Conservation (phyloP, 2,797 vertebrate genomes). For the Manis crassicaudata region DNA sequence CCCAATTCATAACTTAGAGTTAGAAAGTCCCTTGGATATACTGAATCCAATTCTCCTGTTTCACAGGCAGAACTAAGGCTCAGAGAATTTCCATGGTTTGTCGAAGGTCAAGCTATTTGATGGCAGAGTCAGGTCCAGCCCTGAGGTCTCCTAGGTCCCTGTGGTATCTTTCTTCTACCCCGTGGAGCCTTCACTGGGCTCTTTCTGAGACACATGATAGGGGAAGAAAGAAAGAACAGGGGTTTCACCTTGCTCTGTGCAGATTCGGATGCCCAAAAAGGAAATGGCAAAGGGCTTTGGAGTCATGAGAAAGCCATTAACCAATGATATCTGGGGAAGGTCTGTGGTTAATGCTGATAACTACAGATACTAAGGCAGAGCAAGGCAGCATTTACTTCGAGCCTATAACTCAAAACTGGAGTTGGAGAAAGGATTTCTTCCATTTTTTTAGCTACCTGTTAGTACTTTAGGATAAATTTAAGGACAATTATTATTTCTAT, state of each 20-base stretch:
- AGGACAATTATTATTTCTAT: not conserved
- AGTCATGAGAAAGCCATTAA: not conserved
- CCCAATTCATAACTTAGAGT: not conserved
- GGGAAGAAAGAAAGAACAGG: rapidly evolving
- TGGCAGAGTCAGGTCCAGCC: not conserved
- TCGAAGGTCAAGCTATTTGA: not conserved
- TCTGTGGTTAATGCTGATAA: not conserved
- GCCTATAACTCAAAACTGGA: not conserved
- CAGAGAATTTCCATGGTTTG: not conserved
- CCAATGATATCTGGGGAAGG: not conserved
- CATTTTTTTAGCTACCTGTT: not conserved
- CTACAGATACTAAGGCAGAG: not conserved
- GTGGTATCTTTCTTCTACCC: not conserved
- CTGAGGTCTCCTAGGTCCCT: not conserved
- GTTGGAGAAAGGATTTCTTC: not conserved
- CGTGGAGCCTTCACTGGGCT: not conserved
- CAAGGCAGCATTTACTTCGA: not conserved
- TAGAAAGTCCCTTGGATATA: not conserved
- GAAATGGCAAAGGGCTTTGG: not conserved
- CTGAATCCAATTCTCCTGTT: not conserved
- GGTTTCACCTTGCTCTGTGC: not conserved
- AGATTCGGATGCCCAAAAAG: not conserved
- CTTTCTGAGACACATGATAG: not conserved
- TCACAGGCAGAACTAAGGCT: not conserved
- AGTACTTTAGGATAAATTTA: not conserved